phyloP scores from a whole-genome alignment of 2,797 vertebrate species.

The Allobates femoralis region DNA sequence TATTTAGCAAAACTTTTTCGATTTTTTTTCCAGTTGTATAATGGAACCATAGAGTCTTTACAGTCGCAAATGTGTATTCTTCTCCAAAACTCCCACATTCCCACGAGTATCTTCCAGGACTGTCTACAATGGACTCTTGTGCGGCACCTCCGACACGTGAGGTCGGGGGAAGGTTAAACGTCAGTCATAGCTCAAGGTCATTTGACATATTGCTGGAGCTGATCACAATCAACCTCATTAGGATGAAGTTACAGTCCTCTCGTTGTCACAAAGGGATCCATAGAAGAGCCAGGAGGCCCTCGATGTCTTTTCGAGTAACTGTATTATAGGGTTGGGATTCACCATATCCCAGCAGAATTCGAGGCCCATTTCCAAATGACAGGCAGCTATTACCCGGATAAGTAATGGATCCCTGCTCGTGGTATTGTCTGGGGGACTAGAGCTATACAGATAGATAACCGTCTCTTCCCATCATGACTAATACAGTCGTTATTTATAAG shows the following conservation, averaged over 20 bases:
- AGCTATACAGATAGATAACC: constrained; percentile 11
- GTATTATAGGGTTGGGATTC: constrained; percentile 32
- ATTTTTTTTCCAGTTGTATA: background rate
- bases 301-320: constrained; percentile 43
- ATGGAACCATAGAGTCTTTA: background rate
- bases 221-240: constrained; percentile 52
- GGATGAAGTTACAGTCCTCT: constrained; percentile 30
- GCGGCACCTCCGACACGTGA: constrained; percentile 1
- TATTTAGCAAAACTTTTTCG: background rate
- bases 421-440: background rate
- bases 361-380: constrained; percentile 22
- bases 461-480: constrained; percentile 17
- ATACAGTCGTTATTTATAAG: constrained; percentile 28
- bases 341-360: constrained; percentile 28
- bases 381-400: constrained; percentile 25
- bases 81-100: constrained; percentile 21
- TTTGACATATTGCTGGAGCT: constrained; percentile 25
- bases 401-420: constrained; percentile 14
- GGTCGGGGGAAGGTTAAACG: constrained; percentile 42
- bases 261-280: constrained; percentile 11
- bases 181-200: constrained; percentile 43
- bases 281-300: constrained; percentile 18
- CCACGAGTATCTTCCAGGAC: constrained; percentile 35
- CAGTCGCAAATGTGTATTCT: background rate
- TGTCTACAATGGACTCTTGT: constrained; percentile 31